Evolutionary conservation across 2,888 invertebrate genomes (phyloP), one percentile per base, ranked within the genome.

Genomic region (Parnassius apollo): DNA sequence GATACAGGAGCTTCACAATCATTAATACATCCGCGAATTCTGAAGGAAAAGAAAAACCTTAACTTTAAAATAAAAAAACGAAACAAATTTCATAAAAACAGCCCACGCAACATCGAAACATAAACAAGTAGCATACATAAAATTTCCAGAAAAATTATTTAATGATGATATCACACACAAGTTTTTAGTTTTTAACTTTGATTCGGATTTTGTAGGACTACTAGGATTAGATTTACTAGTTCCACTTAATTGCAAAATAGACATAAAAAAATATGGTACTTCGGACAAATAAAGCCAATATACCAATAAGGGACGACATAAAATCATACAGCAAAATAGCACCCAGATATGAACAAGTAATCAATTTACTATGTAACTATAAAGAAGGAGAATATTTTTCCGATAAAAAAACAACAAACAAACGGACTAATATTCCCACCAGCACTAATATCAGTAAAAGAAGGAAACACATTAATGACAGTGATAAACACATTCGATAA

Each of bases 121-220:
- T n/a, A n/a, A n/a, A n/a, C n/a, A n/a, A n/a, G n/a, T n/a, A n/a
- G n/a, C n/a, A n/a, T n/a, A n/a, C n/a, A n/a, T n/a, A n/a, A n/a
- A n/a, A n/a, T n/a, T n/a, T n/a, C n/a, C n/a, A 2, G 42, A 55
- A 58, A 62, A 49, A 35, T 1, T 73, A 53, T 73, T 75, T 57
- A 71, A 71, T 0, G 55, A 61, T 13, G 57, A 74, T 1, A 65
- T 65, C 9, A 71, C 54, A 1, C 72, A 74, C 48, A 74, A 75
- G 54, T 75, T 76, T 46, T 45, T 74, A 18, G 53, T 75, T 2
- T 75, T 71, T 22, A 65, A 72, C 1, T 75, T 76, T 8, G 75
- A 75, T 35, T 76, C 57, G 9, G 74, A 66, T 71, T 71, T 1
- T 48, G n/a, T n/a, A n/a, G n/a, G n/a, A n/a, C n/a, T n/a, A n/a